phyloP scores from a whole-genome alignment of 2,797 vertebrate genomes.

The Lemur catta region DNA sequence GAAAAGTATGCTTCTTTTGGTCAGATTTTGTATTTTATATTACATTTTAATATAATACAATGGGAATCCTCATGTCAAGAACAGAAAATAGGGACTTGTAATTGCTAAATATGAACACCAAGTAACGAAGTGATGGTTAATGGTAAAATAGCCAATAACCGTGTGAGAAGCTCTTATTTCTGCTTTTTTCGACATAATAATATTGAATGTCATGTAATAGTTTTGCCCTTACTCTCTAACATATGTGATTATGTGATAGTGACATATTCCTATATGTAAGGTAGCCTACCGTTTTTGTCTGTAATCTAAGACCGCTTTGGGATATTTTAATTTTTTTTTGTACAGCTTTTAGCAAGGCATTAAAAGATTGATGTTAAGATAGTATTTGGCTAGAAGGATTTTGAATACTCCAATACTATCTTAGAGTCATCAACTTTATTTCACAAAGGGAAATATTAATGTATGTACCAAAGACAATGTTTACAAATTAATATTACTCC shows the following conservation, averaged over 20 bases:
- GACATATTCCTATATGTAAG: constrained; percentile 28
- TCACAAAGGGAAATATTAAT: neutral
- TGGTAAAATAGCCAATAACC: neutral
- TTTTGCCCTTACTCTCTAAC: constrained; percentile 37
- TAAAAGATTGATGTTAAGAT: constrained; percentile 10
- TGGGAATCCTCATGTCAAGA: neutral
- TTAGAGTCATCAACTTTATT: neutral
- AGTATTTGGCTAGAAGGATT: neutral
- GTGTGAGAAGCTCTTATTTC: constrained; percentile 49
- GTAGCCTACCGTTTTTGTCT: constrained; percentile 26
- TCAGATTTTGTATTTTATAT: neutral
- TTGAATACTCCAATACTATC: neutral
- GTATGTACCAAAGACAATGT: neutral
- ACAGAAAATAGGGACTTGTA: neutral
- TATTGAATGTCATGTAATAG: constrained; percentile 7
- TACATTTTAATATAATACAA: neutral
- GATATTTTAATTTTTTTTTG: neutral
- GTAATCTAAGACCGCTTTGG: constrained; percentile 38
- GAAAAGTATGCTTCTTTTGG: neutral
- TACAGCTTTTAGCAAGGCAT: constrained; percentile 17
- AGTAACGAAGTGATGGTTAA: constrained; percentile 26
- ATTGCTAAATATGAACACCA: neutral
- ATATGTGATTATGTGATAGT: constrained; percentile 61
- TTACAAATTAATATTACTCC: neutral
- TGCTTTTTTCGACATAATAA: constrained; percentile 11